A percentile compares a stretch with the other conserved stretches of the same genome.
Evolutionary conservation across 2,797 vertebrate genomes (phyloP).

Genomic region (Gobio occitaniae): DNA sequence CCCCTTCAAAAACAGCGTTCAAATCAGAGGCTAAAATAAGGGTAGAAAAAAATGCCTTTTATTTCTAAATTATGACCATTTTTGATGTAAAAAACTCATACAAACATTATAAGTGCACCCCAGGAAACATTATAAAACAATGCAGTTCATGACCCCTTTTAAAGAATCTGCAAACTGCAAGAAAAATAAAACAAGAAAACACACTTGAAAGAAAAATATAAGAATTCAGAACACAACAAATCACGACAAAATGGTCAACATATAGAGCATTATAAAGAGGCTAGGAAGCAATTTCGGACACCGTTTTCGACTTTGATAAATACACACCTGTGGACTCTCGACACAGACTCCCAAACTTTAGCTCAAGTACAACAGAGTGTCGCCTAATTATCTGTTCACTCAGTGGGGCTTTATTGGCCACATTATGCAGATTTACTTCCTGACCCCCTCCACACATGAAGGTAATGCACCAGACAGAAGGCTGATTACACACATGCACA

Average conservation of each 20-base stretch:
- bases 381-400: neutral
- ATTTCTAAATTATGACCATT: no score
- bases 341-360: neutral
- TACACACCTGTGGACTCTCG: neutral
- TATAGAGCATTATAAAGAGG: neutral
- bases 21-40: no score
- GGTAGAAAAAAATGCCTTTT: no score
- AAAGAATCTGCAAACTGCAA: no score
- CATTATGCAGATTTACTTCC: constrained; percentile 7
- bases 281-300: neutral
- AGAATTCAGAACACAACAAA: neutral
- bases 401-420: constrained; percentile 1
- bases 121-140: no score
- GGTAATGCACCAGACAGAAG: constrained; percentile 1
- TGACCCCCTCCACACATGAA: constrained; percentile 5
- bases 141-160: no score
- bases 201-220: neutral
- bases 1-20: no score
- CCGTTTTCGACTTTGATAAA: neutral
- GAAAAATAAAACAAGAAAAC: neutral
- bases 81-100: no score
- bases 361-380: neutral
- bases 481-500: neutral
- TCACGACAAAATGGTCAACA: neutral
- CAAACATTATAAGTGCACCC: no score